These are phyloP conservation scores for Argyresthia goedartella DNA, from an alignment of 2,888 invertebrate species.

Conservation along the genomic window DNA sequence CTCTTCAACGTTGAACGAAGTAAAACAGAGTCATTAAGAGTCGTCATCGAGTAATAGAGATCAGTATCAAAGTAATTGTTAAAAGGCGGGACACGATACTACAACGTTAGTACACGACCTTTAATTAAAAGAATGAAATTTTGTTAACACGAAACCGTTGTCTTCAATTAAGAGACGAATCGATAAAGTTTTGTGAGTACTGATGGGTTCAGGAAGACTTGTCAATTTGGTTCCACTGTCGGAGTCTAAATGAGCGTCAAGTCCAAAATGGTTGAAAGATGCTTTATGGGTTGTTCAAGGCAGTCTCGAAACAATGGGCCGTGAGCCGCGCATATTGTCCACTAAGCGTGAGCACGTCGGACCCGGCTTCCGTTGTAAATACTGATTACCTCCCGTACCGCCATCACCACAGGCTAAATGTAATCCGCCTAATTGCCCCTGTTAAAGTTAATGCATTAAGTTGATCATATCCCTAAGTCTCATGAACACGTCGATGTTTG, in stretches of 20 bases:
- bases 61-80: slow-evolving; percentile 54
- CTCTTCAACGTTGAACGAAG: slow-evolving; percentile 34
- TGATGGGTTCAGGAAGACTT: slow-evolving; percentile 7
- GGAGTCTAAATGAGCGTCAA: slow-evolving; percentile 42
- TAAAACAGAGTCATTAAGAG: slow-evolving; percentile 43
- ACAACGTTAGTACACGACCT: slow-evolving; percentile 34
- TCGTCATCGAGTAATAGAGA: slow-evolving; percentile 44
- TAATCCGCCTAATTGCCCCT: slow-evolving; percentile 59
- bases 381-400: slow-evolving; percentile 41
- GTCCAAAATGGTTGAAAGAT: slow-evolving; percentile 38
- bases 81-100: slow-evolving; percentile 47
- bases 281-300: slow-evolving; percentile 50
- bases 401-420: slow-evolving; percentile 30
- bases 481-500: slow-evolving; percentile 34
- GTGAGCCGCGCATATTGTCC: not conserved
- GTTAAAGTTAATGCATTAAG: slow-evolving; percentile 59
- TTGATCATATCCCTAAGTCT: slow-evolving; percentile 47
- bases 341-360: slow-evolving; percentile 25
- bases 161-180: slow-evolving; percentile 25
- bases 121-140: slow-evolving; percentile 48
- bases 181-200: slow-evolving; percentile 13
- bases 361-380: slow-evolving; percentile 48
- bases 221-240: slow-evolving; percentile 29
- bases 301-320: slow-evolving; percentile 50
- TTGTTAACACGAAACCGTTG: slow-evolving; percentile 31